Base-by-base conservation (phyloP, 1,140 invertebrate genomes). In the Brachionus paranguensis region DNA sequence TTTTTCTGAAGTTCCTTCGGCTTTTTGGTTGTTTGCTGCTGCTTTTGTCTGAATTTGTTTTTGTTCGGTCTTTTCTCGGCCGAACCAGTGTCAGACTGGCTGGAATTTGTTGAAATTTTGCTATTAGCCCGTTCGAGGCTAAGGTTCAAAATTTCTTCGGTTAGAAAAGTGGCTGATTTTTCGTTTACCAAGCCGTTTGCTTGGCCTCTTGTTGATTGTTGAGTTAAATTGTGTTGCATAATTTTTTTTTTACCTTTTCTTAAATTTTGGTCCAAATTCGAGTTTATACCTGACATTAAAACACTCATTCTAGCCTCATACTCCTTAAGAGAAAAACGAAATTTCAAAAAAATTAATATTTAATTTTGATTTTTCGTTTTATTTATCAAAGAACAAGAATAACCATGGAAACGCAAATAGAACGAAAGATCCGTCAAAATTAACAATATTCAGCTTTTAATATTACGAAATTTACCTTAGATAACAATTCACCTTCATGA, bases 291-390 rank as follows among this genome's bases (percentile, higher is more conserved):
- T 43, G 68, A 72, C 72, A 76, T 76, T 76, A 76, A 24, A 20
- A 76, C 45, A 29, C 72, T 76, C 72, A 76, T 76, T 76, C 47
- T 76, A 29, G 72, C 43, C 45, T 76, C 72, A 76, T 50, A 76
- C 47, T 76, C 72, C 72, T 76, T 76, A 72, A n/a, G 17, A 45
- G 33, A 24, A 33, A 33, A 68, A 29, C 65, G 12, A 68, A 68
- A 29, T 33, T 68, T 29, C n/a, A 72, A 72, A 72, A 72, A 72
- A 72, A 72, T 41, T 43, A 72, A 72, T 17, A 43, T 68, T 68
- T 41, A 33, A 33, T 68, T 68, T 68, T 68, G 65, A 68, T 68
- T 68, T 68, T 68, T 68, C 65, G 33, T 41, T 74, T 74, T 74
- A 74, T 74, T 74, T 74, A 45, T 33, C 27, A 68, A 68, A 68